These are phyloP conservation scores for Ivindomyrus marchei DNA, from an alignment of 2,113 vertebrate species.

Conservation along the genomic window DNA sequence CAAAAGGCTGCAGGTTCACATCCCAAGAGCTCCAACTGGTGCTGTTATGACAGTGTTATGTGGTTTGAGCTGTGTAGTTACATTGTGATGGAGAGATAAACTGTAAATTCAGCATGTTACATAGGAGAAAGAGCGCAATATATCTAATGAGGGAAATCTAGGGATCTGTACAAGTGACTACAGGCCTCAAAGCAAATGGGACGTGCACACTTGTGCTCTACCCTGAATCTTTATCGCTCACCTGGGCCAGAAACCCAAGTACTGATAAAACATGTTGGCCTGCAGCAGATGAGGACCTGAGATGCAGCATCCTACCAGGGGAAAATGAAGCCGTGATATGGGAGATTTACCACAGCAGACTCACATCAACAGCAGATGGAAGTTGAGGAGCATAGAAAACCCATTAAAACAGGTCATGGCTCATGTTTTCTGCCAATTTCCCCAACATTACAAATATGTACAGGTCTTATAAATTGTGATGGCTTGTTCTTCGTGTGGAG, in stretches of 20 bases:
- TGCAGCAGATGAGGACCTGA: background rate
- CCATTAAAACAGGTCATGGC: background rate
- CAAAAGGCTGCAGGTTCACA: background rate
- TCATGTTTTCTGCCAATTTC: background rate
- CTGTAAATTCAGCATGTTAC: background rate
- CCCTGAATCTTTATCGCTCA: background rate
- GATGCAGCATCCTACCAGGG: background rate
- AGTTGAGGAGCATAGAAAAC: background rate
- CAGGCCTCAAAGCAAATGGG: background rate
- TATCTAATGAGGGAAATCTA: background rate
- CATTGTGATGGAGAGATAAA: background rate
- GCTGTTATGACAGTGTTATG: background rate
- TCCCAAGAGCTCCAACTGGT: background rate
- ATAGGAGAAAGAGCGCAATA: background rate
- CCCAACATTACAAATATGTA: background rate
- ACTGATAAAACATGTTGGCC: background rate
- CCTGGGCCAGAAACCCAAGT: background rate
- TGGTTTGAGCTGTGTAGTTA: background rate
- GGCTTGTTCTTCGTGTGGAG: background rate
- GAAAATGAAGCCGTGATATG: background rate
- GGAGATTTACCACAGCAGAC: background rate
- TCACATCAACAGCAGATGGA: background rate
- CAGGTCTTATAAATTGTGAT: background rate
- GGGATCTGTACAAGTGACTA: background rate
- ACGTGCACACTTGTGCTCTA: background rate